These are phyloP conservation scores for Tubulanus polymorphus DNA, from an alignment of 2,888 invertebrate species.

Conservation along the genomic window DNA sequence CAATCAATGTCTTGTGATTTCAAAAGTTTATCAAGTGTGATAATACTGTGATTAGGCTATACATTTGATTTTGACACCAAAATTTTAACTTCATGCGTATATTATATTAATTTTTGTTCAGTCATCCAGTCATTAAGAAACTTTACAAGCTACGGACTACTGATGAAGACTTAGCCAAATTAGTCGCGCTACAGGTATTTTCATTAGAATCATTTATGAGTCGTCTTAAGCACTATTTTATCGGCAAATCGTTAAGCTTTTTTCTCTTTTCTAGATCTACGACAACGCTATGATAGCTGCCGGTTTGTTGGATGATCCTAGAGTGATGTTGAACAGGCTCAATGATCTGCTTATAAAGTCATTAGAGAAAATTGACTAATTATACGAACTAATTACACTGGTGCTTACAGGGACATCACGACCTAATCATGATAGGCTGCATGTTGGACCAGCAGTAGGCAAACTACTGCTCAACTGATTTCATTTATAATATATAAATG, in stretches of 20 bases:
- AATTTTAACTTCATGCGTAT: too few relatives aligned
- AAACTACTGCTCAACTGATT: too few relatives aligned
- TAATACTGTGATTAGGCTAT: too few relatives aligned
- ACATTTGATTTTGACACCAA: too few relatives aligned
- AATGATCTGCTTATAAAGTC: conserved; percentile 72
- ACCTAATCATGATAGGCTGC: too few relatives aligned
- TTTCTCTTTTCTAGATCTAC: conserved; percentile 66
- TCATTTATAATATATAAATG: too few relatives aligned
- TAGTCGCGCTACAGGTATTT: conserved; percentile 78
- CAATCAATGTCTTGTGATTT: too few relatives aligned
- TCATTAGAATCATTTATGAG: background rate
- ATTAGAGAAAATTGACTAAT: conserved; percentile 23
- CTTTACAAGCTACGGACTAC: conserved; percentile 68
- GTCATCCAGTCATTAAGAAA: conserved; percentile 75
- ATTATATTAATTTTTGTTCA: conserved; percentile 21
- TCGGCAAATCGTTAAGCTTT: conserved; percentile 7
- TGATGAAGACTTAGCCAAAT: conserved; percentile 76
- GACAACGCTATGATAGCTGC: conserved; percentile 93
- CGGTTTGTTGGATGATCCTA: conserved; percentile 86
- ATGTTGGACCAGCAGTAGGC: too few relatives aligned
- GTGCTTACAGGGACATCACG: too few relatives aligned
- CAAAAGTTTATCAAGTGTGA: too few relatives aligned
- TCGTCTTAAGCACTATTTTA: background rate
- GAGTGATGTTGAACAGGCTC: conserved; percentile 76
- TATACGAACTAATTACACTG: too few relatives aligned